These are phyloP conservation scores for Aethina tumida DNA, from an alignment of 1,140 invertebrate genomes.

Conservation along the genomic window DNA sequence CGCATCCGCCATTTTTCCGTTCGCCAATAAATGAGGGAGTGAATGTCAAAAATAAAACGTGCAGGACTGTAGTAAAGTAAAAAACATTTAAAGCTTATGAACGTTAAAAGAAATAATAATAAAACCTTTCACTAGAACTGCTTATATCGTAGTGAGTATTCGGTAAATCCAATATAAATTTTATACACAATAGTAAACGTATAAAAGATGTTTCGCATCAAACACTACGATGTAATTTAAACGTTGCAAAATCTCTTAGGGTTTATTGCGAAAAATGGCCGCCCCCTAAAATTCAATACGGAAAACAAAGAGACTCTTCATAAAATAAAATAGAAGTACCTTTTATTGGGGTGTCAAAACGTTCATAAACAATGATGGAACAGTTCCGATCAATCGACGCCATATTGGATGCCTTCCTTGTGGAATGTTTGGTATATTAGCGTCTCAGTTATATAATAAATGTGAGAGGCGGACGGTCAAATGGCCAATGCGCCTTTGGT, in stretches of 20 bases:
- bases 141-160: no score
- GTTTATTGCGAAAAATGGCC: slow-evolving; percentile 12
- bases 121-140: no score
- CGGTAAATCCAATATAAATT: no score
- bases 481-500: slow-evolving; percentile 1
- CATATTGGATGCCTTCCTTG: slow-evolving; percentile 19
- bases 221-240: no score
- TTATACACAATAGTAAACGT: no score
- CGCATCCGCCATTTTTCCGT: no score
- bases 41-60: no score
- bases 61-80: no score
- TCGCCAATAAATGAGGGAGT: no score
- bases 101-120: no score
- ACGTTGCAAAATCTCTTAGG: slow-evolving; percentile 9
- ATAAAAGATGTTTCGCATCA: no score
- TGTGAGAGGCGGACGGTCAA: slow-evolving; percentile 5
- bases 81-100: no score
- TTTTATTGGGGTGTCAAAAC: slow-evolving; percentile 22
- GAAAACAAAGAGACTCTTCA: slow-evolving; percentile 11
- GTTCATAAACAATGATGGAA: slow-evolving; percentile 24
- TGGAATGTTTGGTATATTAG: slow-evolving; percentile 12
- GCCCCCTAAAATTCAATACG: slow-evolving; percentile 11
- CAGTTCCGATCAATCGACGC: slow-evolving; percentile 21
- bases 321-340: slow-evolving; percentile 16
- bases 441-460: slow-evolving; percentile 3